Base-by-base conservation (phyloP, 1,140 invertebrate genomes). In the Formica exsecta region DNA sequence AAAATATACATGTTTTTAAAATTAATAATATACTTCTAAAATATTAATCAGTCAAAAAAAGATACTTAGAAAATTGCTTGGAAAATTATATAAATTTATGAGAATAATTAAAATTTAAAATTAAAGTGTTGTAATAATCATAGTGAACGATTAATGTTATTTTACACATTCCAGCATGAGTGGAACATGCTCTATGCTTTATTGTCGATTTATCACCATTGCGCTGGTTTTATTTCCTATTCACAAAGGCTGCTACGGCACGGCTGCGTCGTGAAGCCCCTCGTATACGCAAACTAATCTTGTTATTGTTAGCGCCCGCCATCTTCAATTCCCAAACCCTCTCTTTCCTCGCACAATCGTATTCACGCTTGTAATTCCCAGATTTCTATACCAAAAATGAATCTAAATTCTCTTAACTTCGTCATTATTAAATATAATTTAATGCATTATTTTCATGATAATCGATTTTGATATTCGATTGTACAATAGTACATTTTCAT, bases 291-390 rank as follows among this genome's bases (percentile, higher is more conserved):
- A 19, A 62, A 79, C 85, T 92, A 92, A 92, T 92, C 92, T 92
- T 77, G 90, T 92, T 92, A 92, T 88, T 81, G 90, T 90, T 87
- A 87, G 80, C 86, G 80, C 73, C 86, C 89, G 90, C 86, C 86
- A 75, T 71, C 80, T 92, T 66, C 77, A 83, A 89, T 83, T 81
- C 59, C 87, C 71, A 61, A 59, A 73, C 41, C 59, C 57, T 73
- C 68, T 54, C 41, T 61, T 8, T 75, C 3, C 62, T 81, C 44
- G 19, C 41, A 32, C 76, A 70, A 73, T 44, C 51, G 32, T 59
- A 81, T 74, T 68, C 81, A 70, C 62, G 29, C 77, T 73, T 61
- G 54, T 64, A 59, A 86, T 87, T 57, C 74, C 66, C 74, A 87
- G 8, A 57, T 73, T 73, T 81, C 54, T 38, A 16, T 19, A 44